These are phyloP conservation scores for Chesias legatella DNA, from an alignment of 2,888 invertebrate genomes.

Conservation along the genomic window DNA sequence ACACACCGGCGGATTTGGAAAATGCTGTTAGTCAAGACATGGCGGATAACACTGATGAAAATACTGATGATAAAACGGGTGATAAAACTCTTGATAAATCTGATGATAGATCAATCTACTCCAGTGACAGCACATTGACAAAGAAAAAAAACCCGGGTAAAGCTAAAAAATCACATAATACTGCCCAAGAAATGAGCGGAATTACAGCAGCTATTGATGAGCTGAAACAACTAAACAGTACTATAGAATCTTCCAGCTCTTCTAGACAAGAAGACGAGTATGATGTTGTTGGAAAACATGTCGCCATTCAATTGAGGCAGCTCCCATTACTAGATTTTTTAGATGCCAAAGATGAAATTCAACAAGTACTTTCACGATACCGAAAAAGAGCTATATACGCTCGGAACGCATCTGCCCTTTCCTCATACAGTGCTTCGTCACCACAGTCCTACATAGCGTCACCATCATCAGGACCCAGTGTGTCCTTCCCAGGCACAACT, in stretches of 20 bases:
- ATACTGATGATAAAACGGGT: slow-evolving; percentile 18
- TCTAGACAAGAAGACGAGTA: slow-evolving; percentile 24
- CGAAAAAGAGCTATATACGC: slow-evolving; percentile 16
- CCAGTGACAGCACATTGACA: slow-evolving; percentile 21
- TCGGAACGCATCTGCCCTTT: slow-evolving; percentile 17
- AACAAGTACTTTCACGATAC: slow-evolving; percentile 23
- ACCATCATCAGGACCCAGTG: slow-evolving; percentile 17
- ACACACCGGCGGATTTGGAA: slow-evolving; percentile 23
- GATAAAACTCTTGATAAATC: slow-evolving; percentile 21
- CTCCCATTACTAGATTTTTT: slow-evolving; percentile 24
- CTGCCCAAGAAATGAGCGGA: slow-evolving; percentile 23
- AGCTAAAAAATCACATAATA: slow-evolving; percentile 24
- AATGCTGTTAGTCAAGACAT: slow-evolving; percentile 22
- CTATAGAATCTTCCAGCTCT: slow-evolving; percentile 23
- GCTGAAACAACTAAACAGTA: slow-evolving; percentile 25
- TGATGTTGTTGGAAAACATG: slow-evolving; percentile 27
- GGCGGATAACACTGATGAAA: slow-evolving; percentile 17
- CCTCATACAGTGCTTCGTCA: slow-evolving; percentile 20
- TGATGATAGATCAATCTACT: slow-evolving; percentile 19
- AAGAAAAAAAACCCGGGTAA: slow-evolving; percentile 22
- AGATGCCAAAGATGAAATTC: slow-evolving; percentile 26
- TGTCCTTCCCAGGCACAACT: slow-evolving; percentile 13
- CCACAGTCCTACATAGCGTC: slow-evolving; percentile 17
- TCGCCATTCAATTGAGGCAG: slow-evolving; percentile 25
- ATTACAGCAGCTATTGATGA: slow-evolving; percentile 26